Evolutionary conservation across 2,888 invertebrate species (phyloP).

Genomic region (Herminia tarsipennalis): DNA sequence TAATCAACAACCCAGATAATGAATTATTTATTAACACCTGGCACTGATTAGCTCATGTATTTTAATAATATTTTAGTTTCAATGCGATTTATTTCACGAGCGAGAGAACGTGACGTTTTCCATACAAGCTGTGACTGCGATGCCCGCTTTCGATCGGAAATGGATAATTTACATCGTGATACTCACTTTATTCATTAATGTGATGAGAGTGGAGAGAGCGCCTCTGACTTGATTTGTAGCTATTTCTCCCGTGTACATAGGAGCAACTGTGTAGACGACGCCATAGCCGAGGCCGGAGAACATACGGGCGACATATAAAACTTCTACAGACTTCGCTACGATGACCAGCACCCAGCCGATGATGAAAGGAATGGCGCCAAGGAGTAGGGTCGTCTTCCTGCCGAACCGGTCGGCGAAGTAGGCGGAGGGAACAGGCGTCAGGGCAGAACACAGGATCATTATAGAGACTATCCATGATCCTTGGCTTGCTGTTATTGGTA

Average conservation of each 20-base stretch:
- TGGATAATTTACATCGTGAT: conserved; percentile 11
- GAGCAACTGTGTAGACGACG: conserved; percentile 86
- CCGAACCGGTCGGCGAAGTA: conserved; percentile 88
- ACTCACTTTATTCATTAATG: conserved; percentile 84
- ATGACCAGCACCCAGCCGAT: conserved; percentile 88
- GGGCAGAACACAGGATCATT: conserved; percentile 87
- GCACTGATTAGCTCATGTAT: conserved; percentile 35
- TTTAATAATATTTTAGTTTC: conserved; percentile 33
- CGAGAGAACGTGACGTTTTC: conserved; percentile 8
- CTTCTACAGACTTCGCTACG: conserved; percentile 81
- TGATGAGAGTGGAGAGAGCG: conserved; percentile 87
- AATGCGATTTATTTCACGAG: conserved; percentile 20
- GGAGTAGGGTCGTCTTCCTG: conserved; percentile 88
- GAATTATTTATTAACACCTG: conserved; percentile 45
- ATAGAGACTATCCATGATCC: conserved; percentile 88
- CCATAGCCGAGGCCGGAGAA: conserved; percentile 88
- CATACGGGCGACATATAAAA: conserved; percentile 86
- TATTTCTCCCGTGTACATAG: conserved; percentile 88
- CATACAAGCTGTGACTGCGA: not conserved
- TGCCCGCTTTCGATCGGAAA: conserved; percentile 1
- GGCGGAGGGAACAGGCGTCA: conserved; percentile 87
- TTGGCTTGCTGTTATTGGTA: conserved; percentile 79
- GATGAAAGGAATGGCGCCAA: conserved; percentile 86
- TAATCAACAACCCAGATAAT: conserved; percentile 25
- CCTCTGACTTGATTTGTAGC: conserved; percentile 87